These are phyloP conservation scores for Lanistes nyassanus DNA, from an alignment of 1,140 invertebrate genomes.

Conservation along the genomic window DNA sequence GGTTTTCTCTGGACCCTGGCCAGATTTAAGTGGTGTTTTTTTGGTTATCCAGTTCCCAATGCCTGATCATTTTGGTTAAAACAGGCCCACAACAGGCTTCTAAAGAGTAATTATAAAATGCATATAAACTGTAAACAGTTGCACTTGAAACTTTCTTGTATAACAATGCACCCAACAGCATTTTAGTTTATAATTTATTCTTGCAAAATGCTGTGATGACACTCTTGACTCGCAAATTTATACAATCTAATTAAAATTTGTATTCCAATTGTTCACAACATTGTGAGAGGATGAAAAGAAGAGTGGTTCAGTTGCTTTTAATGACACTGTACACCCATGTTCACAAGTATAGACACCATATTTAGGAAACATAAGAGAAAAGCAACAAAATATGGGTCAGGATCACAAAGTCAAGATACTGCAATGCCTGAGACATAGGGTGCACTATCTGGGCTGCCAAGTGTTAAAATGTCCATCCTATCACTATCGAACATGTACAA, in stretches of 20 bases:
- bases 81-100: too few relatives aligned
- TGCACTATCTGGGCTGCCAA: slow-evolving; percentile 23
- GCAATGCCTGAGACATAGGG: slow-evolving; percentile 10
- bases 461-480: not conserved
- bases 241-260: slow-evolving; percentile 17
- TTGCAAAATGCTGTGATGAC: slow-evolving; percentile 22
- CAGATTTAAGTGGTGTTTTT: too few relatives aligned
- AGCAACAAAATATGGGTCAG: slow-evolving; percentile 7
- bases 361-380: slow-evolving; percentile 12
- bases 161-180: too few relatives aligned
- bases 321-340: slow-evolving; percentile 15
- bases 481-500: slow-evolving; percentile 13
- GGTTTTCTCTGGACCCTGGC: too few relatives aligned
- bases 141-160: too few relatives aligned
- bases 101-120: too few relatives aligned
- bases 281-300: not conserved
- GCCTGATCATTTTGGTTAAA: too few relatives aligned
- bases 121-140: too few relatives aligned
- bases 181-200: slow-evolving; percentile 25
- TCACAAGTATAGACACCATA: slow-evolving; percentile 26
- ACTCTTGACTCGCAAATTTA: slow-evolving; percentile 15
- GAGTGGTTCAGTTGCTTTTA: not conserved
- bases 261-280: slow-evolving; percentile 18
- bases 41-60: too few relatives aligned
- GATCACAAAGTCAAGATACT: slow-evolving; percentile 21